These are phyloP conservation scores for Harpagifer antarcticus DNA, from an alignment of 2,797 vertebrate species.

Conservation along the genomic window DNA sequence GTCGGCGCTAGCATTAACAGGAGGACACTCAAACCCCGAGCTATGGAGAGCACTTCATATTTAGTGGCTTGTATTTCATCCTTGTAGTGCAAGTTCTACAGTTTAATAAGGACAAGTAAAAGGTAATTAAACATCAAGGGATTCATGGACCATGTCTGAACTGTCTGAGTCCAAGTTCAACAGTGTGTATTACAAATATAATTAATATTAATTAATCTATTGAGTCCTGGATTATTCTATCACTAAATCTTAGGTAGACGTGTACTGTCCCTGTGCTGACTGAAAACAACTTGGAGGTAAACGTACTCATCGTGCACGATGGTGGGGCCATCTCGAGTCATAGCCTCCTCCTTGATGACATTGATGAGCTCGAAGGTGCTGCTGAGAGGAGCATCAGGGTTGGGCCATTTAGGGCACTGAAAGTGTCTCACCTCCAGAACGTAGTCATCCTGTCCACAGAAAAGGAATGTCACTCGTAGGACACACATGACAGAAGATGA, in stretches of 20 bases:
- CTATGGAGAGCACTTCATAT: slow-evolving; percentile 21
- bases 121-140: slow-evolving; percentile 14
- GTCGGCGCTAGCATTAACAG: slow-evolving; percentile 5
- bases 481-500: background rate
- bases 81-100: slow-evolving; percentile 3
- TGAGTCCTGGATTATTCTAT: background rate
- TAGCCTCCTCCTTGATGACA: slow-evolving; percentile 98
- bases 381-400: slow-evolving; percentile 96
- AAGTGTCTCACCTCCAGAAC: slow-evolving; percentile 98
- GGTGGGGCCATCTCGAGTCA: slow-evolving; percentile 97
- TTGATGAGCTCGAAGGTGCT: slow-evolving; percentile 98
- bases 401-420: slow-evolving; percentile 99
- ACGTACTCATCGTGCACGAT: slow-evolving; percentile 98
- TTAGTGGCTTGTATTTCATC: slow-evolving; percentile 20
- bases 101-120: slow-evolving; percentile 1
- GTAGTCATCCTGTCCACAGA: slow-evolving; percentile 92
- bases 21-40: slow-evolving; percentile 36
- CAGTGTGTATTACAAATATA: no score
- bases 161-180: background rate
- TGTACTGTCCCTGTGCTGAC: background rate
- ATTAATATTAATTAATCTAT: no score
- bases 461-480: slow-evolving; percentile 47
- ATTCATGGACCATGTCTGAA: slow-evolving; percentile 1
- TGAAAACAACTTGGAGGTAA: background rate
- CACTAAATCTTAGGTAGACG: background rate